These are phyloP conservation scores for Phyllotreta striolata DNA, from an alignment of 2,888 invertebrate species.

Conservation along the genomic window DNA sequence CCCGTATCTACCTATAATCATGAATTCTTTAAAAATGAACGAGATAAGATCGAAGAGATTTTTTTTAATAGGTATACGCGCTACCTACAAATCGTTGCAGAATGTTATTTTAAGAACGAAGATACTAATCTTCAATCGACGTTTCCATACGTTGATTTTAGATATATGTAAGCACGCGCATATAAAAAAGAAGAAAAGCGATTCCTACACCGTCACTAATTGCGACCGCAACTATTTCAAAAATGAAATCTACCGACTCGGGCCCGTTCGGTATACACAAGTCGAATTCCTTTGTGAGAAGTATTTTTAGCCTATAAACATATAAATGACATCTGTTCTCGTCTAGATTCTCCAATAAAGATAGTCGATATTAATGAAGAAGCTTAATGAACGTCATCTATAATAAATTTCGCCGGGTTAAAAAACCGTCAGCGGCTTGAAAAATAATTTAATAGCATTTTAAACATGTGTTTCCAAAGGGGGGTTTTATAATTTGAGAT, in stretches of 20 bases:
- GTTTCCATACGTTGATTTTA: slow-evolving; percentile 27
- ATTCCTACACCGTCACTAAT: slow-evolving; percentile 23
- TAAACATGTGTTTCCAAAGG: slow-evolving; percentile 45
- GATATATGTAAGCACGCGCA: too few relatives aligned
- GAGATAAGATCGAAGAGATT: too few relatives aligned
- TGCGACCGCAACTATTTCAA: slow-evolving; percentile 32
- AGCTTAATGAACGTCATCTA: slow-evolving; percentile 46
- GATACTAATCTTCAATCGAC: slow-evolving; percentile 24
- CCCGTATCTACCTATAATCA: too few relatives aligned
- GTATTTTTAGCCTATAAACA: slow-evolving; percentile 43
- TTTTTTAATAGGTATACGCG: too few relatives aligned
- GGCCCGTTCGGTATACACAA: slow-evolving; percentile 28
- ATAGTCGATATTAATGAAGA: slow-evolving; percentile 46
- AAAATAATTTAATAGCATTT: slow-evolving; percentile 47
- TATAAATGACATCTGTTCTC: slow-evolving; percentile 45
- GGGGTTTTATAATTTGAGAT: slow-evolving; percentile 45
- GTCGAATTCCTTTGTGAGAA: slow-evolving; percentile 40
- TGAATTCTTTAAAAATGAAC: too few relatives aligned
- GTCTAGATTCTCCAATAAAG: slow-evolving; percentile 46
- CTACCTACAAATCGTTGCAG: too few relatives aligned
- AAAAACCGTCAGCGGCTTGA: slow-evolving; percentile 42
- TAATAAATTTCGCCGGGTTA: slow-evolving; percentile 44
- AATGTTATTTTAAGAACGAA: slow-evolving; percentile 11
- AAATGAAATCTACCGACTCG: slow-evolving; percentile 36
- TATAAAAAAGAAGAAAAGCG: slow-evolving; percentile 19